Base-by-base conservation (phyloP, 1,140 invertebrate species). In the Chlorops oryzae region DNA sequence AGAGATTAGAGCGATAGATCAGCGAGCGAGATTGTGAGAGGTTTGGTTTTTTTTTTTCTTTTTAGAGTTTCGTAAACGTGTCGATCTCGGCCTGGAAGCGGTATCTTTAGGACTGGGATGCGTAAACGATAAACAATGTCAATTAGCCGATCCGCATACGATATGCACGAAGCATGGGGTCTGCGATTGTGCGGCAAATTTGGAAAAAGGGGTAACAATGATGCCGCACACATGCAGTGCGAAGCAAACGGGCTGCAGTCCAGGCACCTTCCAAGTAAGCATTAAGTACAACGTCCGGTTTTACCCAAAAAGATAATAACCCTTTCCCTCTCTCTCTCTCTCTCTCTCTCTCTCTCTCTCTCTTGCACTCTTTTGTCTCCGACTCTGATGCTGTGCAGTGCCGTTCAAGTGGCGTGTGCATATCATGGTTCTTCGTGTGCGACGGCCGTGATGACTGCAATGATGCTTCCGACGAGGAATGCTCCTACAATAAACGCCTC, bases 391-490 rank as follows among this genome's bases (percentile, higher is more conserved):
- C n/a, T n/a, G n/a, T 50, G 1, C 43, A 89, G 80, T 89, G 87
- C 59, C 80, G 88, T 42, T 83, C 81, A 50, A 85, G 85, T 48
- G 90, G 90, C 1, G 77, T 81, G 2, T 96, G 92, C 72, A 92
- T 96, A 59, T 88, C 86, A 58, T 87, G 86, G 81, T 90, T 88
- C 73, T 96, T 93, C 74, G 85, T 92, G 1, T 97, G 94, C 73
- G 92, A 96, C 70, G 90, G 90, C n/a, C 81, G 88, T 54, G 79
- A 81, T 46, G 69, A 72, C 40, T 72, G 69, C 47, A 70, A 78
- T 3, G 92, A 94, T 67, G 84, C 83, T 12, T 88, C 87, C 0
- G 90, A 92, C 65, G 90, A 93, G 70, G 83, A 83, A 61, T 89
- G 86, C 62, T 68, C 62, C 25, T 65, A 66, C 42, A 70, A 72